Evolutionary conservation across 2,113 vertebrate genomes (phyloP).

Genomic region (Phyllostomus discolor): DNA sequence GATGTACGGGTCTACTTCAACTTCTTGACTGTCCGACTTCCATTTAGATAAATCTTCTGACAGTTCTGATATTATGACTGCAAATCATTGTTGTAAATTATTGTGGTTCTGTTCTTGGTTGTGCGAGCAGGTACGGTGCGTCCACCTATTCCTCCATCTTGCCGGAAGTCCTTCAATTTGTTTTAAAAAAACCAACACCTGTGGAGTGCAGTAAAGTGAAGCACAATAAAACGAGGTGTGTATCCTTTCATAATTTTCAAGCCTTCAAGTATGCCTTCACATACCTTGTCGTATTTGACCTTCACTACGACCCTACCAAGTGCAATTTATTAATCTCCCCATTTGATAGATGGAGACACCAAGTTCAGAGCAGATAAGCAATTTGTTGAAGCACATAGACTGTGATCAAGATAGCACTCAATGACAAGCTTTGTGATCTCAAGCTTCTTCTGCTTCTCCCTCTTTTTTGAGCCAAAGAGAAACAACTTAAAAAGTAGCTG

Average conservation of each 20-base stretch:
- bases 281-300: background rate
- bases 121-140: too few relatives aligned
- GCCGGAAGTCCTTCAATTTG: too few relatives aligned
- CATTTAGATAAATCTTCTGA: too few relatives aligned
- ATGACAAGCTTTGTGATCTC: background rate
- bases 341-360: background rate
- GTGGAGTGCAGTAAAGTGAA: background rate
- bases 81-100: too few relatives aligned
- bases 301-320: background rate
- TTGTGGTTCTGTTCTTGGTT: too few relatives aligned
- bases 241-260: background rate
- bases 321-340: background rate
- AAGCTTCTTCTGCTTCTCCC: background rate
- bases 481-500: constrained; percentile 18
- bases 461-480: background rate
- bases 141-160: too few relatives aligned
- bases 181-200: too few relatives aligned
- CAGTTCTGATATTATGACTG: too few relatives aligned
- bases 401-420: background rate
- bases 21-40: too few relatives aligned
- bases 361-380: background rate
- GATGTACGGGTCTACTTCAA: too few relatives aligned
- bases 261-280: background rate
- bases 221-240: background rate
- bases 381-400: background rate